Conservation (phyloP, 2,797 vertebrate genomes). For the Tamandua tetradactyla region DNA sequence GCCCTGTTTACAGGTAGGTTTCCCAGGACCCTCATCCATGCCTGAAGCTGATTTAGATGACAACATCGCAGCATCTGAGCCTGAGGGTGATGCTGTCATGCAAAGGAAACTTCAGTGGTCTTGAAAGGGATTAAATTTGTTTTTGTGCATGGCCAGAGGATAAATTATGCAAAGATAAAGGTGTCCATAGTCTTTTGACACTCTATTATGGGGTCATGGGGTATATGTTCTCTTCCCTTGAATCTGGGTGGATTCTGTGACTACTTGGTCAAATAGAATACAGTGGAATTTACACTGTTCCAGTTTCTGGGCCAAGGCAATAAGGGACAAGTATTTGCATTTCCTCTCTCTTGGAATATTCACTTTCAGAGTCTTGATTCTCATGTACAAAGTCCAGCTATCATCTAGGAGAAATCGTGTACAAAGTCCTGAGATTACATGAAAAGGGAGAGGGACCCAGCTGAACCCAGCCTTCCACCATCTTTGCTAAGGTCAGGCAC, state of each 20-base stretch:
- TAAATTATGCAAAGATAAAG: not conserved
- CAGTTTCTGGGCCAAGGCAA: not conserved
- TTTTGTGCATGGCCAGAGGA: not conserved
- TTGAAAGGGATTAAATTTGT: not conserved
- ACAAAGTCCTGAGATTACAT: not conserved
- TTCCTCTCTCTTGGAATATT: not conserved
- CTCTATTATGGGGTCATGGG: not conserved
- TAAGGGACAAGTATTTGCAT: not conserved
- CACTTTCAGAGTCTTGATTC: not conserved
- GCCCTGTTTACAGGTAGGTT: too few relatives aligned
- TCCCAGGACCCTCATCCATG: not conserved
- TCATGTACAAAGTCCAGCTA: not conserved
- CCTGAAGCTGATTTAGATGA: not conserved
- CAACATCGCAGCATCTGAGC: not conserved
- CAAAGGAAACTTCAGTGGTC: not conserved
- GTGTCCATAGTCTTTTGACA: not conserved
- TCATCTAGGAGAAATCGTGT: not conserved
- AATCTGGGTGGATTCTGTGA: not conserved
- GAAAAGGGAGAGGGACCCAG: not conserved
- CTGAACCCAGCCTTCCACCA: not conserved
- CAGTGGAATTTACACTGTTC: not conserved
- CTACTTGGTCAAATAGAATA: not conserved
- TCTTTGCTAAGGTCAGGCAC: not conserved
- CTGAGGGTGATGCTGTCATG: not conserved
- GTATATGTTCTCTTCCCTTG: not conserved